Percentiles rank a stretch among this genome's conserved stretches.
Evolutionary conservation across 2,797 vertebrate genomes (phyloP).

Genomic region (Xenops minutus): DNA sequence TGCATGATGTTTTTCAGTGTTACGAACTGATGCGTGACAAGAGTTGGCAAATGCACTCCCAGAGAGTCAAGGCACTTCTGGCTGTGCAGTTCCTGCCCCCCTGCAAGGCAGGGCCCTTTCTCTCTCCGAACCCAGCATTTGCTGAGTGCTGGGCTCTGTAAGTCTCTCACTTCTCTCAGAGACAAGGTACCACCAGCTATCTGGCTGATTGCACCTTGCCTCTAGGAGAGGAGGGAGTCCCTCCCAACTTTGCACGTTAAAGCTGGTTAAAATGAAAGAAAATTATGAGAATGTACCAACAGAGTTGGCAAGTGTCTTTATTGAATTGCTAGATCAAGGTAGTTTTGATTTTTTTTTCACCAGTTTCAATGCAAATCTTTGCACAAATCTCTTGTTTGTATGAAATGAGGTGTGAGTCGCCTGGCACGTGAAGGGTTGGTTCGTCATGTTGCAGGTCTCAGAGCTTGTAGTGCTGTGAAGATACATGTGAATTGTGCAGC

Average conservation of each 20-base stretch:
- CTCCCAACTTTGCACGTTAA: not conserved
- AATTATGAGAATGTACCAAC: fast-evolving
- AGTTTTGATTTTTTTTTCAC: not conserved
- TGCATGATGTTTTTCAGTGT: not conserved
- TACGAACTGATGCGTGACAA: not conserved
- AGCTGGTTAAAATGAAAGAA: not conserved
- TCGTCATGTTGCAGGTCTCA: not conserved
- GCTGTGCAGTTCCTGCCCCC: not conserved
- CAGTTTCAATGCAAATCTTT: not conserved
- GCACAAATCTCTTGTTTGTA: not conserved
- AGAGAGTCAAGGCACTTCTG: not conserved
- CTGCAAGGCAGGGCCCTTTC: not conserved
- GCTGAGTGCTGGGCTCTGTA: not conserved
- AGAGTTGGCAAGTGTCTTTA: not conserved
- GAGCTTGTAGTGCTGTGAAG: not conserved
- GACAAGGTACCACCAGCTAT: not conserved
- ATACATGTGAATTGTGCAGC: not conserved
- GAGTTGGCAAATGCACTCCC: not conserved
- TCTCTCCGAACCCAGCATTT: not conserved
- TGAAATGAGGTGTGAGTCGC: not conserved
- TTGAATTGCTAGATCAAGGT: not conserved
- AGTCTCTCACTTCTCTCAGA: not conserved
- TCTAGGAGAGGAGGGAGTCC: not conserved
- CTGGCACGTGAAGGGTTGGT: not conserved
- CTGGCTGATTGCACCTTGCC: not conserved